Conservation (phyloP, 1,140 invertebrate genomes). For the Geopemphigus sp. region DNA sequence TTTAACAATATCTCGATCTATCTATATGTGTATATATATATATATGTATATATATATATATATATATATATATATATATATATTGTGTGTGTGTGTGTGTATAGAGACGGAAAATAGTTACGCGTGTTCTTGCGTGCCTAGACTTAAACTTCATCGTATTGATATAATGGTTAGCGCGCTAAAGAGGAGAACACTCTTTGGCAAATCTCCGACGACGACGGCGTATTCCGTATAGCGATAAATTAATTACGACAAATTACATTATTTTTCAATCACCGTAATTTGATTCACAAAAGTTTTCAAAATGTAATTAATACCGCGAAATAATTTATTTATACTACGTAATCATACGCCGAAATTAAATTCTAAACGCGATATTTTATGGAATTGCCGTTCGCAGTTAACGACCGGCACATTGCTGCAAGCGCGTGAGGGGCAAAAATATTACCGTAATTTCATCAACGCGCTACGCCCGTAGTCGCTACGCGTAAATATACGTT, state of each 20-base stretch:
- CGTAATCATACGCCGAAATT: conserved; percentile 13
- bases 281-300: conserved; percentile 26
- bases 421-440: too few species aligned
- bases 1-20: too few species aligned
- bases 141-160: conserved; percentile 17
- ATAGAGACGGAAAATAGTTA: too few species aligned
- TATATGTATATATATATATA: too few species aligned
- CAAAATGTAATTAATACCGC: conserved; percentile 23
- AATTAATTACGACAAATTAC: conserved; percentile 34
- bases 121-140: not conserved
- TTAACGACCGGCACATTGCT: not conserved
- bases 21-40: too few species aligned
- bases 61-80: conserved; percentile 10
- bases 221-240: not conserved
- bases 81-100: too few species aligned
- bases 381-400: not conserved
- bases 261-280: conserved; percentile 40
- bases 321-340: conserved; percentile 34
- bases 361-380: not conserved
- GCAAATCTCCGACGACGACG: not conserved
- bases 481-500: too few species aligned
- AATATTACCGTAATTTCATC: too few species aligned
- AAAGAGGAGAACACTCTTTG: conserved; percentile 1
- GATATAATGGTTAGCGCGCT: not conserved
- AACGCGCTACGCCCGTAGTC: too few species aligned